Conservation (phyloP, 1,140 invertebrate species). For the Drosophila watanabei region DNA sequence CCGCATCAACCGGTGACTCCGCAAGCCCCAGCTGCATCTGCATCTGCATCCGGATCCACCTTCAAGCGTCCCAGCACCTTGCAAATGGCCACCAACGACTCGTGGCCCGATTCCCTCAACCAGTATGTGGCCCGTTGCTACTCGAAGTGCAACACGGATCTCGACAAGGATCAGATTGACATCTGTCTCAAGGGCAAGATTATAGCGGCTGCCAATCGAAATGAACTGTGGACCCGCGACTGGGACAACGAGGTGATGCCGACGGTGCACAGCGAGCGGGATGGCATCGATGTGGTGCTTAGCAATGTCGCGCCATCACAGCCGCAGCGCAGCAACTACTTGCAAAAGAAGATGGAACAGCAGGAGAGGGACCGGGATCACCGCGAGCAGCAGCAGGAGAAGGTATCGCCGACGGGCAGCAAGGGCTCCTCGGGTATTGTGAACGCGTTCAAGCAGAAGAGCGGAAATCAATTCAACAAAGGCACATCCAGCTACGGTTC, state of each 20-base stretch:
- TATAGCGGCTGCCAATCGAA: constrained; percentile 93
- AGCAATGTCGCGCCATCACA: constrained; percentile 53
- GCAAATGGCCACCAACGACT: constrained; percentile 86
- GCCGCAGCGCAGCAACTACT: constrained; percentile 67
- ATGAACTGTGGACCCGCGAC: constrained; percentile 94
- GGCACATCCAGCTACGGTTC: constrained; percentile 38
- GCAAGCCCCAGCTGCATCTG: constrained; percentile 7
- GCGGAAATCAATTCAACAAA: constrained; percentile 64
- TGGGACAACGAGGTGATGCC: constrained; percentile 97
- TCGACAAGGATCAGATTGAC: constrained; percentile 97
- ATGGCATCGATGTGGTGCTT: constrained; percentile 87
- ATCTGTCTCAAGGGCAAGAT: constrained; percentile 97
- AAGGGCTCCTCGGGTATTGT: constrained; percentile 44
- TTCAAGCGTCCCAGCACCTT: constrained; percentile 79
- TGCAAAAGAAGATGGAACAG: constrained; percentile 68
- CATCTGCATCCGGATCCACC: not conserved
- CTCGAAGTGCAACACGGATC: constrained; percentile 93
- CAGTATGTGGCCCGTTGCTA: constrained; percentile 97
- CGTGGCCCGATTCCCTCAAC: constrained; percentile 92
- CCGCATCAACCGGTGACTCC: constrained; percentile 8
- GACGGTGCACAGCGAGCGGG: constrained; percentile 91
- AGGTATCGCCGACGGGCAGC: constrained; percentile 6
- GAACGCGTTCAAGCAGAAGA: constrained; percentile 68
- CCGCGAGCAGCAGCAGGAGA: constrained; percentile 30
- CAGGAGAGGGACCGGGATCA: constrained; percentile 48